A percentile compares a stretch with the other conserved stretches of the same genome.
phyloP scores from a whole-genome alignment of 2,113 vertebrate species.

The Ploceus nigricollis region DNA sequence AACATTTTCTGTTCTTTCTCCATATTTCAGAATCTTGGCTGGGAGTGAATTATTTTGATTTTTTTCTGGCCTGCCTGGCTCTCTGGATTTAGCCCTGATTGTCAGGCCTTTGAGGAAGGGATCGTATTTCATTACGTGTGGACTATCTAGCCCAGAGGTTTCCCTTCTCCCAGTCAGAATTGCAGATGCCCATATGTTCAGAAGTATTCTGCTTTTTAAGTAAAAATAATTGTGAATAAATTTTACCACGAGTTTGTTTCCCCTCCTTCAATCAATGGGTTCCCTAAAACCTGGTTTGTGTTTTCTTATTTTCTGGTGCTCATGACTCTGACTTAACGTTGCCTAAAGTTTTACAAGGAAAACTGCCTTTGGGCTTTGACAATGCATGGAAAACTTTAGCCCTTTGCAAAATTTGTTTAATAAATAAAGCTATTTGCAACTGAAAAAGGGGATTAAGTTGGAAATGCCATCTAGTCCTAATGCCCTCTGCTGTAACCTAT shows the following conservation, averaged over 20 bases:
- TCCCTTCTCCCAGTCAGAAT: background rate
- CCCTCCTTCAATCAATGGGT: background rate
- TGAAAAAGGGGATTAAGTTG: background rate
- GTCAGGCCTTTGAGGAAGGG: background rate
- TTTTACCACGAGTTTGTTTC: background rate
- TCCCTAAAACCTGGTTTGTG: background rate
- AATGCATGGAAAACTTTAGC: background rate
- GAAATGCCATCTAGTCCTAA: background rate
- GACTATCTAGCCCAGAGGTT: background rate
- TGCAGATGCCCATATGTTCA: background rate
- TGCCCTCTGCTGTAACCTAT: background rate
- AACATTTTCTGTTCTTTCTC: background rate
- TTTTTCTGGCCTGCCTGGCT: background rate
- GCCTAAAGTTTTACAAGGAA: constrained; percentile 19
- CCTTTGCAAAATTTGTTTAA: background rate
- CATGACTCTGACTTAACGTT: accelerated
- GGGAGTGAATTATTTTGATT: background rate
- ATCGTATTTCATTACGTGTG: background rate
- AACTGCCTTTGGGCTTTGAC: background rate
- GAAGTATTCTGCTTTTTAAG: background rate
- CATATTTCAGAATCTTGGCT: background rate
- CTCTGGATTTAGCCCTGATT: background rate
- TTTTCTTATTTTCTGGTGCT: background rate
- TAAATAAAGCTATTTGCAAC: background rate
- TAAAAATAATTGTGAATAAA: background rate